Base-by-base conservation (phyloP, 1,140 invertebrate species). In the Zophobas morio region DNA sequence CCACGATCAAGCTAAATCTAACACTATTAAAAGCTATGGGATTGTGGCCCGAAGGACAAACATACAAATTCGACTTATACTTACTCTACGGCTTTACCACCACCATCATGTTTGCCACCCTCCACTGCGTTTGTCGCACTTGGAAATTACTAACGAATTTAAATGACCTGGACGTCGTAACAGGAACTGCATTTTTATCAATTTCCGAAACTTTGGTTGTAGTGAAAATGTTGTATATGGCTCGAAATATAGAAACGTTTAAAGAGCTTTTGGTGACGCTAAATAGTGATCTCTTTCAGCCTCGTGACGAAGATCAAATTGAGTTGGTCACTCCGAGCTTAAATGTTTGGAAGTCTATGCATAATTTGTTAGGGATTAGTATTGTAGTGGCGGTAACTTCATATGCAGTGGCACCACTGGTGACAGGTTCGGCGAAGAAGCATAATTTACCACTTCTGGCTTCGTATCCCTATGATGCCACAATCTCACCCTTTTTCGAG, bases 381-480 rank as follows among this genome's bases (percentile, higher is more conserved):
- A 46, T 46, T 8, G 8, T 8, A 3, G 8, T 46, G 42, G 42
- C 8, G 3, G 3, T 46, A 8, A 46, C 8, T 46, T 46, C 20
- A 20, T 20, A 20, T 46, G 3, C 42, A 46, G 42, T 8, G 42
- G 42, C 8, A 46, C 42, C 6, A n/a, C 20, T 20, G 0, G 20
- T 20, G 4, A 34, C 20, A 4, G 51, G 51, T 3, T 3, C 34
- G 2, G 20, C 2, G 2, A 54, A 54, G 34, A 34, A 54, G 2
- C 20, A 34, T 2, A 20, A 34, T 36, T 35, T 60, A 35, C 56
- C 56, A 8, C 37, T 60, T 60, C 20, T 60, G 8, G 34, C 33
- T 60, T 60, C n/a, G 4, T 60, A 60, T 35, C 56, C 56, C 3
- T 60, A 60, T 37, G 56, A 60, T 35, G 8, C 6, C 34, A 60